Conservation (phyloP, 2,797 vertebrate species). For the Bufotes viridis region DNA sequence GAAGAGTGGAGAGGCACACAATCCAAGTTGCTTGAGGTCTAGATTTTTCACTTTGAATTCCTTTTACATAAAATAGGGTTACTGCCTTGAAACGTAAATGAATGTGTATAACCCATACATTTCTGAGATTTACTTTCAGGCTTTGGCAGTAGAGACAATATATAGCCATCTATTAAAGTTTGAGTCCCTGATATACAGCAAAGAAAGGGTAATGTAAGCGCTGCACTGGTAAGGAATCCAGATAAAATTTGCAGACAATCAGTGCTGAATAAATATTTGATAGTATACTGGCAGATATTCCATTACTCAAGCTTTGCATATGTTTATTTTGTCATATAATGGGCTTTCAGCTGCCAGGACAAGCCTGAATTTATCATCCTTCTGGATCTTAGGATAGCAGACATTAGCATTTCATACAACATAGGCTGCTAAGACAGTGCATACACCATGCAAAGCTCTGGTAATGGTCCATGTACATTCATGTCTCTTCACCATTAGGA, state of each 20-base stretch:
- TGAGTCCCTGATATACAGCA: constrained; percentile 18
- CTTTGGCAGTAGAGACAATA: not conserved
- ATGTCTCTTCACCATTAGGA: constrained; percentile 47
- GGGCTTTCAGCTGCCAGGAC: constrained; percentile 54
- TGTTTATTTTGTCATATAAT: constrained; percentile 45
- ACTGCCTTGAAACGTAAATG: too few species aligned
- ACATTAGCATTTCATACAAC: constrained; percentile 40
- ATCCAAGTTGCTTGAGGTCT: too few species aligned
- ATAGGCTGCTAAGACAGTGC: constrained; percentile 46
- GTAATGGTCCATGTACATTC: constrained; percentile 50
- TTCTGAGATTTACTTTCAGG: constrained; percentile 15
- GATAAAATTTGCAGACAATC: constrained; percentile 35
- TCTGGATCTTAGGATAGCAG: constrained; percentile 49
- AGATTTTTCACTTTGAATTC: too few species aligned
- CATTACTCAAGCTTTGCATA: constrained; percentile 58
- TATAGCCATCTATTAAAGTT: not conserved
- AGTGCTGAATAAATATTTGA: constrained; percentile 57
- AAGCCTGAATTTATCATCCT: constrained; percentile 60
- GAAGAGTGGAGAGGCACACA: too few species aligned
- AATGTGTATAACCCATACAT: not conserved
- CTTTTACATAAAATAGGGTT: too few species aligned
- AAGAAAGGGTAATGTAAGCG: not conserved
- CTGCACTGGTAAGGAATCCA: constrained; percentile 18
- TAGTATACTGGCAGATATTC: constrained; percentile 62
- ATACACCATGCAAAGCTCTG: constrained; percentile 35